Conservation (phyloP, 2,797 vertebrate genomes). For the Neosalanx taihuensis region DNA sequence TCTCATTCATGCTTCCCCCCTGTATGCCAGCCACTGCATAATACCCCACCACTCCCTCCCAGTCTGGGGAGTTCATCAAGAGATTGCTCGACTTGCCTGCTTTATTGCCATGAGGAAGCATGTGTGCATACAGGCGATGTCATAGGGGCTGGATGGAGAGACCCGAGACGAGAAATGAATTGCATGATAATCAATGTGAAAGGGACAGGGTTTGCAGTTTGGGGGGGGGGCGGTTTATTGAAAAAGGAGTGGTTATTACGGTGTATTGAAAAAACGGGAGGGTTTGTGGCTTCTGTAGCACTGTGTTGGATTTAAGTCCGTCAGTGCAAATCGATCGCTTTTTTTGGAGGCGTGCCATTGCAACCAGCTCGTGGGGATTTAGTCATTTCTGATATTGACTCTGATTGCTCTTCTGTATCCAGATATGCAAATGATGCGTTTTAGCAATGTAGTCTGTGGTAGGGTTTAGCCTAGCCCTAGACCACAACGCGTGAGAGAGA, state of each 20-base stretch:
- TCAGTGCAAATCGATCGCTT: neutral
- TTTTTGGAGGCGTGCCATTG: neutral
- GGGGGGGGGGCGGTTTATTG: neutral
- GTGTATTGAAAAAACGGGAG: constrained; percentile 2
- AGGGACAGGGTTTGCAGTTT: neutral
- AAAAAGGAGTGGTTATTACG: constrained; percentile 21
- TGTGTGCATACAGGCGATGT: neutral
- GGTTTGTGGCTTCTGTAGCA: neutral
- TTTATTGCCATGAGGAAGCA: constrained; percentile 1
- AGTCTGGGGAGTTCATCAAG: constrained; percentile 13
- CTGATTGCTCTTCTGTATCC: neutral
- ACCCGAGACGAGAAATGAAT: neutral
- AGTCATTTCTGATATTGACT: neutral
- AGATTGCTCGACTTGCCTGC: constrained; percentile 13
- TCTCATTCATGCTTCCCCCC: neutral
- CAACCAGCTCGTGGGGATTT: neutral
- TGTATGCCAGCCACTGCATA: constrained; percentile 9
- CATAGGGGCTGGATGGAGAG: neutral
- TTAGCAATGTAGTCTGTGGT: neutral
- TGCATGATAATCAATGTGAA: neutral
- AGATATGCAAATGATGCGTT: neutral
- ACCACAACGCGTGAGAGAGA: constrained; percentile 28
- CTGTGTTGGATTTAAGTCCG: constrained; percentile 6
- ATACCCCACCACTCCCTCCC: constrained; percentile 7
- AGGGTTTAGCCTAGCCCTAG: neutral